Percentiles rank a stretch among this genome's conserved stretches.
phyloP scores from a whole-genome alignment of 2,888 invertebrate species.

The Corbicula japonica region DNA sequence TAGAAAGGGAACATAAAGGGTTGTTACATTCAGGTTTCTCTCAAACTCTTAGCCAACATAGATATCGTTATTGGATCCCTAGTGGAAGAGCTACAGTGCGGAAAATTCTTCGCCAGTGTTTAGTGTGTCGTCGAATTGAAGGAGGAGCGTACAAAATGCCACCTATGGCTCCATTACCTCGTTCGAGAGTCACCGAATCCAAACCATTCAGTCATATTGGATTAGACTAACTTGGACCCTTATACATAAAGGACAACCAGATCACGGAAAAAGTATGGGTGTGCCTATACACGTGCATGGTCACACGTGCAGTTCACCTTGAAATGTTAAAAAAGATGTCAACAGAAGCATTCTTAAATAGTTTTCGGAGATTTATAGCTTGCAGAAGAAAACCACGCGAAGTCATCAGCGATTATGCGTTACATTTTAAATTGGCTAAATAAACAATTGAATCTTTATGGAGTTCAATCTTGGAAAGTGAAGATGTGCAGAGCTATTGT shows the following conservation, averaged over 20 bases:
- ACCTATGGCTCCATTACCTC: constrained; percentile 13
- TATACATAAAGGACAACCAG: constrained; percentile 11
- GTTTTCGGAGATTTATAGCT: too few relatives aligned
- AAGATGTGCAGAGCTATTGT: too few relatives aligned
- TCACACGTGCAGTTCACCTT: too few relatives aligned
- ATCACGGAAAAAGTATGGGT: constrained; percentile 14
- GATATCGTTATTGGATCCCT: constrained; percentile 26
- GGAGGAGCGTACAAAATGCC: constrained; percentile 17
- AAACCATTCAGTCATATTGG: constrained; percentile 8
- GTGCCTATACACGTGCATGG: constrained; percentile 19
- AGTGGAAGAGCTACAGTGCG: constrained; percentile 12
- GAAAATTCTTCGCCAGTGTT: not conserved
- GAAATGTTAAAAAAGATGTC: too few relatives aligned
- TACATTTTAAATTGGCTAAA: too few relatives aligned
- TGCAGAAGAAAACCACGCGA: too few relatives aligned
- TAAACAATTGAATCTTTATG: too few relatives aligned
- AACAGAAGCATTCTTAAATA: too few relatives aligned
- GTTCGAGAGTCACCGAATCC: constrained; percentile 5
- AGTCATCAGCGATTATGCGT: too few relatives aligned
- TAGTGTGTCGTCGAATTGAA: constrained; percentile 10
- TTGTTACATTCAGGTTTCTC: constrained; percentile 29
- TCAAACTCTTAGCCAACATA: constrained; percentile 20
- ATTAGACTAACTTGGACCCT: constrained; percentile 27
- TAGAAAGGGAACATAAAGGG: constrained; percentile 19
- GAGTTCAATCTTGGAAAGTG: too few relatives aligned